Base-by-base conservation (phyloP, 92 coral and sea anemone species). In the Paragorgia papillata region DNA sequence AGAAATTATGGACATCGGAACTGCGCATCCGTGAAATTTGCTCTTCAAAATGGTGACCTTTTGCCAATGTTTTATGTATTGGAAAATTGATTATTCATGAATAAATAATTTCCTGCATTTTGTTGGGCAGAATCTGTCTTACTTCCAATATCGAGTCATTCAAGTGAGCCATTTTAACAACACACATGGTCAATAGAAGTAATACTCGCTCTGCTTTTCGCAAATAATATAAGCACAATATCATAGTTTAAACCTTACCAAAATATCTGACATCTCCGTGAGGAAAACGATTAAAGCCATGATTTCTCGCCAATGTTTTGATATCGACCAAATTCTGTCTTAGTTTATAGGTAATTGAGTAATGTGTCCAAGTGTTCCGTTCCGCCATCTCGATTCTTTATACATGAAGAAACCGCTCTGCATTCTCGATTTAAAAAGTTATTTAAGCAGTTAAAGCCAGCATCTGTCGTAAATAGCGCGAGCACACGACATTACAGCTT, bases 191-290 rank as follows among this genome's bases (percentile, higher is more conserved):
- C 71, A 35, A 64, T 32, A 39, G 71, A 21, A 21, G 25, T 18
- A 34, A 68, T 31, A 68, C n/a, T 68, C 59, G 15, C 37, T 48
- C 75, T 68, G 75, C 75, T 68, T 68, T 68, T 41, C 59, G 75
- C 31, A 19, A 17, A 64, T 32, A 64, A 64, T 64, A 39, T 64
- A 39, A 64, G 51, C 22, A 64, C 10, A 15, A 20, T 31, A 64
- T 39, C 53, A 25, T 64, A 64, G 71, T 64, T 29, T 18, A 64
- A 10, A 9, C 6, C 71, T 64, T 64, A 64, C 53, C 71, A 64
- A 64, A 64, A 64, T 39, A 49, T 64, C 51, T 39, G 20, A 62
- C 41, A 18, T 32, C 34, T 64, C 50, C 41, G 71, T 64, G 51
- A 1, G 17, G 41, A 4, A 8, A 57, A 22, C 20, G 14, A 10